Conservation (phyloP, 2,797 vertebrate genomes). For the Podarcis siculus region DNA sequence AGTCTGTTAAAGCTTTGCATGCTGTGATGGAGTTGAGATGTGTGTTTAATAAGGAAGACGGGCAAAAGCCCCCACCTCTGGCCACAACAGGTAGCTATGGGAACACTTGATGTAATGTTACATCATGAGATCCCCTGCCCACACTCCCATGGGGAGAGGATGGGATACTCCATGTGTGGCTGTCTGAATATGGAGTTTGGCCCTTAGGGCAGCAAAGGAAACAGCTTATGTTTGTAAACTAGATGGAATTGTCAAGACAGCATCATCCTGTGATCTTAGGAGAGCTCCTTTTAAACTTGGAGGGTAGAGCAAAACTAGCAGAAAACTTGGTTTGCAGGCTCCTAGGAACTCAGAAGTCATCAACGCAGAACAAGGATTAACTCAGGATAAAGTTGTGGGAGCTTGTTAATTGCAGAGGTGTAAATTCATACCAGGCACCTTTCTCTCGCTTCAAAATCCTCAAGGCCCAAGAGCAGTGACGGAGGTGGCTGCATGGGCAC, state of each 20-base stretch:
- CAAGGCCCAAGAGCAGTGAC: not conserved
- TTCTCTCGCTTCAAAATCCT: not conserved
- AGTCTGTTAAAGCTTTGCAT: not conserved
- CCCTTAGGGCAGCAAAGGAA: not conserved
- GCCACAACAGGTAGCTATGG: no score
- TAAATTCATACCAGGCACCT: not conserved
- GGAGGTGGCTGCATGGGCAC: no score
- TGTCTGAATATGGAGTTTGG: not conserved
- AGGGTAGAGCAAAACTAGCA: not conserved
- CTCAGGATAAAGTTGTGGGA: not conserved
- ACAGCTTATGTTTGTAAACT: not conserved
- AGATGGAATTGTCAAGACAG: not conserved
- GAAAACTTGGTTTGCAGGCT: not conserved
- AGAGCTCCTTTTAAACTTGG: not conserved
- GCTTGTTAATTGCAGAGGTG: not conserved
- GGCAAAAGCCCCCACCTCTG: no score
- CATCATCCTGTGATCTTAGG: not conserved
- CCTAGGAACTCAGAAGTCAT: not conserved
- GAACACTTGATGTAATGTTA: no score
- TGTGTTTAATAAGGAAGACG: no score
- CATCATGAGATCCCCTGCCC: no score
- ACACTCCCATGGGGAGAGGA: not conserved
- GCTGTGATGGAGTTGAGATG: not conserved
- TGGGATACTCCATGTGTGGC: no score
- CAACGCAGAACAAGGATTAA: not conserved